Evolutionary conservation across 2,113 vertebrate genomes (phyloP).

Genomic region (Menura novaehollandiae): DNA sequence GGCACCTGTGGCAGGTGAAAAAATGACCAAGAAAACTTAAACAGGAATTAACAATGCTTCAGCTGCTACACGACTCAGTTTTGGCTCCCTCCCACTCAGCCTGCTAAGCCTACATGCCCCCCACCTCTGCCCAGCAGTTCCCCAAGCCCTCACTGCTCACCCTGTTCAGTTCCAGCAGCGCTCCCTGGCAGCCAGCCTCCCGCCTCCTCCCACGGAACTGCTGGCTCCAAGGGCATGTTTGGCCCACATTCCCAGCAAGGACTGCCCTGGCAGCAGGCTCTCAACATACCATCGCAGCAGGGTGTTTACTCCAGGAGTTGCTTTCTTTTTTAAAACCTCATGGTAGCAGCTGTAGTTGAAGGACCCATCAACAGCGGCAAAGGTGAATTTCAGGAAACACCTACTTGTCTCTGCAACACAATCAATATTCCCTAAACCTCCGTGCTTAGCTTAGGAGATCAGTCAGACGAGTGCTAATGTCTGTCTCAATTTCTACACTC

Average conservation of each 20-base stretch:
- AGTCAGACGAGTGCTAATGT: neutral
- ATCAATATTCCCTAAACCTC: neutral
- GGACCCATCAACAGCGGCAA: neutral
- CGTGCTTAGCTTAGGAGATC: neutral
- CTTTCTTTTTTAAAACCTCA: neutral
- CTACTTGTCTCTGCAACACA: neutral
- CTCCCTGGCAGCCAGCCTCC: neutral
- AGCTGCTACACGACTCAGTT: neutral
- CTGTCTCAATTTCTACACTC: neutral
- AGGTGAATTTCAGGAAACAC: neutral
- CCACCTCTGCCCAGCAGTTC: neutral
- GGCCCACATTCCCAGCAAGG: neutral
- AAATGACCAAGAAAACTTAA: neutral
- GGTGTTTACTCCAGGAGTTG: neutral
- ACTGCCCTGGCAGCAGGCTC: neutral
- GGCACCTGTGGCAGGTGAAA: neutral
- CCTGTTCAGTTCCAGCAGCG: fast-evolving
- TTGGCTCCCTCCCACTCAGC: neutral
- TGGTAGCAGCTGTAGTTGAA: neutral
- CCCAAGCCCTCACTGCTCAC: fast-evolving
- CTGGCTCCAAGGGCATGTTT: neutral
- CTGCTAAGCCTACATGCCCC: fast-evolving
- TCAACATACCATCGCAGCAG: neutral
- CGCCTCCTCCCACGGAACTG: neutral
- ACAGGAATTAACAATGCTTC: neutral